Conservation (phyloP, 2,797 vertebrate genomes). For the Myioborus miniatus region DNA sequence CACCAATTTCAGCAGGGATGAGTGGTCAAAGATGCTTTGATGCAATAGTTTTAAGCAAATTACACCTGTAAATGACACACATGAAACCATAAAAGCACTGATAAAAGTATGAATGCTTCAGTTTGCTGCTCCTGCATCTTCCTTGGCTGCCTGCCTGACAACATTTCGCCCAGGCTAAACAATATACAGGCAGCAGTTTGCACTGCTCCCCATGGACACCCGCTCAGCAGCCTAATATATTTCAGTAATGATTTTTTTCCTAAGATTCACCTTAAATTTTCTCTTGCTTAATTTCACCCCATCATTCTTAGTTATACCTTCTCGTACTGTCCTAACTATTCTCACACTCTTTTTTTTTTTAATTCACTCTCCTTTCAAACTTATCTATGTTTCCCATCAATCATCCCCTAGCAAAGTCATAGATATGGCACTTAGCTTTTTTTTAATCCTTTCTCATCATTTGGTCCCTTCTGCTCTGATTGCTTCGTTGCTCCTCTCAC, state of each 20-base stretch:
- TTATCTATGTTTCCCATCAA: conserved; percentile 39
- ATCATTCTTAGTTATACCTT: conserved; percentile 64
- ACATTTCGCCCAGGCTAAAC: conserved; percentile 21
- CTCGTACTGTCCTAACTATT: not conserved
- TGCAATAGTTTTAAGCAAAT: not conserved
- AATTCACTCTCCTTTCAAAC: conserved; percentile 35
- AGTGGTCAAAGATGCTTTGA: not conserved
- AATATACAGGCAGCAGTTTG: conserved; percentile 38
- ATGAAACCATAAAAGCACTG: not conserved
- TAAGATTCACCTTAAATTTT: conserved; percentile 69
- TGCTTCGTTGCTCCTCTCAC: conserved; percentile 44
- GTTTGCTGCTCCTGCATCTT: not conserved
- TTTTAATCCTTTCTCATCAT: conserved; percentile 57
- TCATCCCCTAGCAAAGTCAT: conserved; percentile 33
- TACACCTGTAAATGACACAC: not conserved
- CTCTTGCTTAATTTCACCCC: conserved; percentile 62
- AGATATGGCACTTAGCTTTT: conserved; percentile 31
- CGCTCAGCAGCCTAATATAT: conserved; percentile 54
- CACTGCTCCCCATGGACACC: not conserved
- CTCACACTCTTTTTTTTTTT: not conserved
- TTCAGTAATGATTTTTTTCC: conserved; percentile 66
- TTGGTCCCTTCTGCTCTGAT: conserved; percentile 32
- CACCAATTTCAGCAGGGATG: not conserved
- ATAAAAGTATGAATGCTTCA: not conserved
- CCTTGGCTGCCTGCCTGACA: not conserved